These are phyloP conservation scores for Conus ventricosus DNA, from an alignment of 1,140 invertebrate species.

Conservation along the genomic window DNA sequence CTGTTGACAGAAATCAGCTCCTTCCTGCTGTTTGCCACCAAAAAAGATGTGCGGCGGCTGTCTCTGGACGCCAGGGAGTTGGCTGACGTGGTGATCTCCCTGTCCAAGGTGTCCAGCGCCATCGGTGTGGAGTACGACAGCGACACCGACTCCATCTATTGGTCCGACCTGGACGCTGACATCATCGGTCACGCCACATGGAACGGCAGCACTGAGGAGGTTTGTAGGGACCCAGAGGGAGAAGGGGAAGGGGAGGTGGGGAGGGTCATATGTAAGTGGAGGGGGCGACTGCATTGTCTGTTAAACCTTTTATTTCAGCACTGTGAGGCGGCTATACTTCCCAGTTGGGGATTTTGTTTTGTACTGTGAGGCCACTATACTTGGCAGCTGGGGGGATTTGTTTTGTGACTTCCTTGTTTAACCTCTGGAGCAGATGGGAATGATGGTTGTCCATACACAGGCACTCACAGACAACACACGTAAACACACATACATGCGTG, in stretches of 20 bases:
- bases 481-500: no score
- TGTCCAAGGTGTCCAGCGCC: conserved; percentile 77
- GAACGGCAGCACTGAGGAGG: conserved; percentile 83
- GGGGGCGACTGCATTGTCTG: no score
- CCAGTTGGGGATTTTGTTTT: no score
- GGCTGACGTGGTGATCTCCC: conserved; percentile 79
- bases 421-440: no score
- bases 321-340: no score
- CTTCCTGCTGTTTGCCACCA: conserved; percentile 86
- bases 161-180: conserved; percentile 90
- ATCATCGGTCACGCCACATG: conserved; percentile 85
- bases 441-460: no score
- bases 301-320: no score
- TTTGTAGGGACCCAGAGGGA: conserved; percentile 44
- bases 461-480: no score
- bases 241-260: background rate
- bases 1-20: conserved; percentile 80
- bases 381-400: no score
- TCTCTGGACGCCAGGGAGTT: conserved; percentile 80
- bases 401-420: no score
- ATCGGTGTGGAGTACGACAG: conserved; percentile 92
- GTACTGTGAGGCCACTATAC: no score
- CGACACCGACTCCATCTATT: conserved; percentile 87
- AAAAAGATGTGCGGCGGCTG: conserved; percentile 84
- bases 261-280: no score